Base-by-base conservation (phyloP, 1,140 invertebrate genomes). In the Stenopsyche tienmushanensis region DNA sequence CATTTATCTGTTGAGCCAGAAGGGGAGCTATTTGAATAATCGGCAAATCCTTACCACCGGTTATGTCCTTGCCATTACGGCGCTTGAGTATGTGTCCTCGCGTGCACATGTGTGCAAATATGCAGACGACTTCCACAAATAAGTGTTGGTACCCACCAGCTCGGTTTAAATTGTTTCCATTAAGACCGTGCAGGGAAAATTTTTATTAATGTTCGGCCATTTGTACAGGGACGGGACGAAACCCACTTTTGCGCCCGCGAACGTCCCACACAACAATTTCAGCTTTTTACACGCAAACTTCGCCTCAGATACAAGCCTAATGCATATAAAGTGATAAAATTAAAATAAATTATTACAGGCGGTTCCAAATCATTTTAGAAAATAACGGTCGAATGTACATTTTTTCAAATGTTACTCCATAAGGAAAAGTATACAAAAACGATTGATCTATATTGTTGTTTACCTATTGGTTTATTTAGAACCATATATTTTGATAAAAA, bases 161-260 rank as follows among this genome's bases (percentile, higher is more conserved):
- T 29, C 57, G 42, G 57, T 25, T 60, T 47, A 60, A 60, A 60
- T 60, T 60, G 57, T 60, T 60, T 60, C 57, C 57, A 60, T 60
- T 60, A 60, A 60, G 44, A 42, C 24, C 42, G 34, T 42, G 54
- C 54, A 18, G 54, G 39, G 57, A 60, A 57, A 57, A 42, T 47
- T 60, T 60, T 60, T 60, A 60, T 60, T 60, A 60, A 60, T 60
- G 57, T 47, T 20, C 42, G 8, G 20, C 25, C 57, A 60, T 60
- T 60, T 60, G 57, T 60, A 60, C 41, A 41, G 39, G 39, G 53
- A 55, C 53, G 29, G 10, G 20, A 24, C 23, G 18, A 23, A 53
- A n/a, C 23, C 20, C 34, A 57, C 54, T 57, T 57, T 57, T 60
- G 39, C 44, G 42, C n/a, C 24, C 15, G 41, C n/a, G n/a, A 21